Evolutionary conservation across 2,797 vertebrate species (phyloP).

Genomic region (Cirrhinus molitorella): DNA sequence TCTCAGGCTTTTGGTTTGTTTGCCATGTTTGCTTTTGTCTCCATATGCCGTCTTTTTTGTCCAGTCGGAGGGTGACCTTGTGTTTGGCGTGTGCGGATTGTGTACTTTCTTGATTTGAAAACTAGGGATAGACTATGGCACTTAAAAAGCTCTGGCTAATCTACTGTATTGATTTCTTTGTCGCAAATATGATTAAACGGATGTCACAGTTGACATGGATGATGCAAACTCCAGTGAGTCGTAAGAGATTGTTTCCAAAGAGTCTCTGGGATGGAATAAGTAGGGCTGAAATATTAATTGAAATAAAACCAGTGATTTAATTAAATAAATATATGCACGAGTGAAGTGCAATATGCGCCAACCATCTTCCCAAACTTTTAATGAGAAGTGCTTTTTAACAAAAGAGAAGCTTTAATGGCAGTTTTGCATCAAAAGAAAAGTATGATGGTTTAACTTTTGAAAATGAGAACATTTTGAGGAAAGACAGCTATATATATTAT

Average conservation of each 20-base stretch:
- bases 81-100: background rate
- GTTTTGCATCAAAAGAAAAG: no score
- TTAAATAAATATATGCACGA: background rate
- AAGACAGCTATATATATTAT: no score
- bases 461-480: background rate
- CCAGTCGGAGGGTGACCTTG: constrained; percentile 36
- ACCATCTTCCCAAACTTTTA: background rate
- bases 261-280: background rate
- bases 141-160: constrained; percentile 37
- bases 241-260: constrained; percentile 9
- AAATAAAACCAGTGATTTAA: background rate
- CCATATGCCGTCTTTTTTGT: background rate
- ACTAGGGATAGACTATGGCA: background rate
- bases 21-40: constrained; percentile 37
- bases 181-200: constrained; percentile 39
- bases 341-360: background rate
- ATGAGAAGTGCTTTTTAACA: background rate
- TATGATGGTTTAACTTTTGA: no score
- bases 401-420: no score
- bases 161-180: constrained; percentile 36
- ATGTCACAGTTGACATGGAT: background rate
- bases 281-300: background rate
- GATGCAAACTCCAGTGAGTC: background rate
- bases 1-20: constrained; percentile 28
- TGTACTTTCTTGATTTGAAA: background rate